Percentiles rank a stretch among this genome's conserved stretches.
phyloP scores from a whole-genome alignment of 2,888 invertebrate genomes.

The Formica aserva region DNA sequence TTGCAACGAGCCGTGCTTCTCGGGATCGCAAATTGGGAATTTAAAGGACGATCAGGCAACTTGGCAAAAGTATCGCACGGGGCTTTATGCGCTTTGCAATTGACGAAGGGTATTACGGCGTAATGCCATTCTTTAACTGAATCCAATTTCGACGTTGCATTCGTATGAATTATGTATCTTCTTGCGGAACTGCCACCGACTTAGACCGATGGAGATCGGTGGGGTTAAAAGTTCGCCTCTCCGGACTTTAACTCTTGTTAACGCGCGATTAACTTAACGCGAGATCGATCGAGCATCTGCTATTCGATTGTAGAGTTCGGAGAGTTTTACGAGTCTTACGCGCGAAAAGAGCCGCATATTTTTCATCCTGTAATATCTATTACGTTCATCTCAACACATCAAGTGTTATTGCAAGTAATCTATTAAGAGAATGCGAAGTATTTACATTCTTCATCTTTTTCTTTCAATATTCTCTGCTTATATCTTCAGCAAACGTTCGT shows the following conservation, averaged over 20 bases:
- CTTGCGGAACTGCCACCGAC: constrained; percentile 13
- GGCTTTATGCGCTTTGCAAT: constrained; percentile 33
- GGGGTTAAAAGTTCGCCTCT: constrained; percentile 21
- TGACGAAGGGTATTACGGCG: constrained; percentile 32
- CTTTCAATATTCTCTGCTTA: not conserved
- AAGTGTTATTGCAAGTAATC: not conserved
- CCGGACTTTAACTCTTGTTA: constrained; percentile 4
- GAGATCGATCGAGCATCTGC: not conserved
- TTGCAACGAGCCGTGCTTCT: not conserved
- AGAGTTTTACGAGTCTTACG: not conserved
- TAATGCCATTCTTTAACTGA: constrained; percentile 48
- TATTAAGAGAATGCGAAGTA: not conserved
- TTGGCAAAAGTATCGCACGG: constrained; percentile 31
- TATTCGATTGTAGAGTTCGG: not conserved
- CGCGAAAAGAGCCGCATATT: not conserved
- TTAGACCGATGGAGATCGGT: constrained; percentile 1
- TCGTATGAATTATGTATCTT: constrained; percentile 52
- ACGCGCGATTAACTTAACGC: constrained; percentile 27
- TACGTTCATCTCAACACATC: not conserved
- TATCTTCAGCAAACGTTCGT: not conserved
- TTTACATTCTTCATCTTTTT: not conserved
- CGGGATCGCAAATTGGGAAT: constrained; percentile 45
- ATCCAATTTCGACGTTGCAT: constrained; percentile 44
- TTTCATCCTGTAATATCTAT: not conserved
- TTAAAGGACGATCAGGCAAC: constrained; percentile 43